Conservation (phyloP, 2,797 vertebrate species). For the Peromyscus nudipes region DNA sequence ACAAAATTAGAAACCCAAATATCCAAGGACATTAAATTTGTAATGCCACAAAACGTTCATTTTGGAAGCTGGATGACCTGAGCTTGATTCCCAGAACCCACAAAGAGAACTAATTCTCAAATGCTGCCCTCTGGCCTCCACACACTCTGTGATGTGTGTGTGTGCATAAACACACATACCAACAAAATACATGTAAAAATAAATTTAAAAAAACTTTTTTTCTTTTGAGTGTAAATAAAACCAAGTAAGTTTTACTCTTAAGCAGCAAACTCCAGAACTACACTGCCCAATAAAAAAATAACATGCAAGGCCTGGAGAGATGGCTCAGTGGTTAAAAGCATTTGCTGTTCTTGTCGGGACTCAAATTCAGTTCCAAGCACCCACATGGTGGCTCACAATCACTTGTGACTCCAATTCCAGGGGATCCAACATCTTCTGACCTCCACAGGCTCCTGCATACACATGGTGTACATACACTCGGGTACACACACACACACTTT, state of each 20-base stretch:
- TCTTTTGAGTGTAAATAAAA: background rate
- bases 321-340: background rate
- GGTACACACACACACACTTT: background rate
- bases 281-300: background rate
- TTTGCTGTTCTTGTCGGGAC: background rate
- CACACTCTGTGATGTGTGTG: background rate
- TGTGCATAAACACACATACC: background rate
- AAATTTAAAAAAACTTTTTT: background rate
- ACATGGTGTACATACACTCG: background rate
- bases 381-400: background rate
- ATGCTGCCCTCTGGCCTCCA: background rate
- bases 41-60: background rate
- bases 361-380: background rate
- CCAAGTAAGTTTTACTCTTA: background rate
- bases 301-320: background rate
- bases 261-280: background rate
- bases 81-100: background rate
- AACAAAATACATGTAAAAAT: background rate
- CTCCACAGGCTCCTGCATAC: background rate
- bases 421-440: background rate
- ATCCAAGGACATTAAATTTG: background rate
- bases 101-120: background rate
- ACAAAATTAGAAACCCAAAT: background rate
- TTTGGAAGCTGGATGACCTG: background rate
- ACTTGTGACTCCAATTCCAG: background rate